Evolutionary conservation across 2,888 invertebrate species (phyloP).

Genomic region (Hyles lineata): DNA sequence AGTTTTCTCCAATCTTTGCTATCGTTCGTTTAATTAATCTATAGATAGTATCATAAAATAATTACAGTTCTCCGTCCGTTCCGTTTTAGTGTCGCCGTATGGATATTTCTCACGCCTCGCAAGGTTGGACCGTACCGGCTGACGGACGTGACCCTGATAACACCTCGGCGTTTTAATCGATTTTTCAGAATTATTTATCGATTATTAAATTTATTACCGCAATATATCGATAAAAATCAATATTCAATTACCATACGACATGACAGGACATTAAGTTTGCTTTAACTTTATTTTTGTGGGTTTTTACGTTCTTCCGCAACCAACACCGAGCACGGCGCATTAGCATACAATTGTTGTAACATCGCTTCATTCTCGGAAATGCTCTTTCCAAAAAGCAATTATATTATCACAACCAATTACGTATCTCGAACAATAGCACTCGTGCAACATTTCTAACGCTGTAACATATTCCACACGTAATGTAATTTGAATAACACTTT

Average conservation of each 20-base stretch:
- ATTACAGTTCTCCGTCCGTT: not conserved
- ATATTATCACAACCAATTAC: slow-evolving; percentile 28
- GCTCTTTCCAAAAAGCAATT: slow-evolving; percentile 18
- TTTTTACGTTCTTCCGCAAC: slow-evolving; percentile 26
- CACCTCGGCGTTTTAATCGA: not conserved
- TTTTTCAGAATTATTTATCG: not conserved
- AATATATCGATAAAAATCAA: not conserved
- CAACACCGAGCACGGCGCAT: slow-evolving; percentile 24
- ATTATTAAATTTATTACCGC: not conserved
- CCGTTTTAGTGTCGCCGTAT: not conserved
- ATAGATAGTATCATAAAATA: not conserved
- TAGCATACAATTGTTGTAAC: slow-evolving; percentile 38
- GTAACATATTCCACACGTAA: not conserved
- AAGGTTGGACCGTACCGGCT: slow-evolving; percentile 12
- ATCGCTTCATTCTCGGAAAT: slow-evolving; percentile 26
- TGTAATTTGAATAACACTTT: not conserved
- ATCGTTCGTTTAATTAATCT: not conserved
- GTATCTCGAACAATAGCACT: not conserved
- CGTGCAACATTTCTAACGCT: not conserved
- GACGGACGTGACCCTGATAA: slow-evolving; percentile 11
- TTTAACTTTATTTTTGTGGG: slow-evolving; percentile 11
- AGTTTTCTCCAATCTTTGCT: not conserved
- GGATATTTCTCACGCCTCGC: slow-evolving; percentile 4
- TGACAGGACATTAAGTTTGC: not conserved
- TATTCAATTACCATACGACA: not conserved